These are phyloP conservation scores for Allolobophora icterica DNA, from an alignment of 2,888 invertebrate genomes.

Conservation along the genomic window DNA sequence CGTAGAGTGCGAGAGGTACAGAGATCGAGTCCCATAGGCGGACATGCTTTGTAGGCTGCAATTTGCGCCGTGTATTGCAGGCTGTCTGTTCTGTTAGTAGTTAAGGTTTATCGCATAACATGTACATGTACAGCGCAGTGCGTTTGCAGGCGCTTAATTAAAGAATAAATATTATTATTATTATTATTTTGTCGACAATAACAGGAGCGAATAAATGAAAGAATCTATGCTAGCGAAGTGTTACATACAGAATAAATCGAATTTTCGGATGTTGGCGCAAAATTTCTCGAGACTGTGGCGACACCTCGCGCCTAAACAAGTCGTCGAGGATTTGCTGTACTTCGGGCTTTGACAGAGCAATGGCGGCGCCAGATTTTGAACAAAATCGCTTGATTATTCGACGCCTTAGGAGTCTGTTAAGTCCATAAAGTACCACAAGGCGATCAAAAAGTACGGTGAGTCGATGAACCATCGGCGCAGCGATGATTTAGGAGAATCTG, in stretches of 20 bases:
- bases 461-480: background rate
- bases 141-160: too few species aligned
- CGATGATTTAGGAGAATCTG: background rate
- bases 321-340: background rate
- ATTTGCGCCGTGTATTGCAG: too few species aligned
- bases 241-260: background rate
- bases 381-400: conserved; percentile 32
- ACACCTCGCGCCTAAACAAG: background rate
- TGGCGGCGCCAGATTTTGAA: conserved; percentile 45
- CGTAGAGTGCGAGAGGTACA: too few species aligned
- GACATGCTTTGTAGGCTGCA: too few species aligned
- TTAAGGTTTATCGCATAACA: too few species aligned
- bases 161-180: too few species aligned
- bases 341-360: conserved; percentile 32
- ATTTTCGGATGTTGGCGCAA: background rate
- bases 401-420: background rate
- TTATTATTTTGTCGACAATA: too few species aligned
- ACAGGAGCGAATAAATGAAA: too few species aligned
- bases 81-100: too few species aligned
- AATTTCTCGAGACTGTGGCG: background rate
- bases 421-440: background rate
- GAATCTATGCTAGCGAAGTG: too few species aligned
- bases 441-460: conserved; percentile 13
- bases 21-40: too few species aligned
- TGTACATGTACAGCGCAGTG: too few species aligned